Conservation (phyloP, 2,113 vertebrate species). For the Polypterus bichir region DNA sequence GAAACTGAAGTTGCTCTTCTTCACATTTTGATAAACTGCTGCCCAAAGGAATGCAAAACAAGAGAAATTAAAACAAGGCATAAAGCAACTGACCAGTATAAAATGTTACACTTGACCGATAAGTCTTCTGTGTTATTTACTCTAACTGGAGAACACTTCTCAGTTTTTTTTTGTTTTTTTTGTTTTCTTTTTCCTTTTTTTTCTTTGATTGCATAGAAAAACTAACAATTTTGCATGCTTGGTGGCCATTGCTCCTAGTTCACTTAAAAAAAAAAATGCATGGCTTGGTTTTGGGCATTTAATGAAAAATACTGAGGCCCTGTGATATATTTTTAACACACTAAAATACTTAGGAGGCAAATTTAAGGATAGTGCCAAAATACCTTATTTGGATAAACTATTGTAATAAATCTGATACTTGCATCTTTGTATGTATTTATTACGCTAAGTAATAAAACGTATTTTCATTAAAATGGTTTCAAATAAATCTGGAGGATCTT, state of each 20-base stretch:
- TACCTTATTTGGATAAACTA: slow-evolving; percentile 40
- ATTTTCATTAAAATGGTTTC: slow-evolving; percentile 78
- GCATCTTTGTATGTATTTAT: slow-evolving; percentile 99
- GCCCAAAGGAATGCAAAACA: slow-evolving; percentile 17
- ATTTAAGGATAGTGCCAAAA: slow-evolving; percentile 40
- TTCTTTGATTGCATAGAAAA: slow-evolving; percentile 18
- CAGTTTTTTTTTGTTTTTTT: slow-evolving; percentile 8
- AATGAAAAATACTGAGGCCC: slow-evolving; percentile 36
- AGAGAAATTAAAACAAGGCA: slow-evolving; percentile 10
- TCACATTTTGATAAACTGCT: slow-evolving; percentile 18
- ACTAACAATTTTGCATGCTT: slow-evolving; percentile 49
- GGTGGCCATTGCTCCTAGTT: slow-evolving; percentile 46
- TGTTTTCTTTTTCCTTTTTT: slow-evolving; percentile 21
- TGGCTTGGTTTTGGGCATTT: slow-evolving; percentile 52
- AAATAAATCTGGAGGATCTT: not conserved
- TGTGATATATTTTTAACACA: slow-evolving; percentile 25
- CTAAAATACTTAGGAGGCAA: slow-evolving; percentile 11
- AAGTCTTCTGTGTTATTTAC: no score
- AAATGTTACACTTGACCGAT: slow-evolving; percentile 17
- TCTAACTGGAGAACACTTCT: not conserved
- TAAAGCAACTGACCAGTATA: slow-evolving; percentile 7
- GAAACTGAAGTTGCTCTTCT: slow-evolving; percentile 14
- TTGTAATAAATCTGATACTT: slow-evolving; percentile 67
- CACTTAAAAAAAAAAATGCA: slow-evolving; percentile 57
- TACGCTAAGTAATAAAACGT: slow-evolving; percentile 99